Evolutionary conservation across 2,888 invertebrate genomes (phyloP).

Genomic region (Dryobota labecula): DNA sequence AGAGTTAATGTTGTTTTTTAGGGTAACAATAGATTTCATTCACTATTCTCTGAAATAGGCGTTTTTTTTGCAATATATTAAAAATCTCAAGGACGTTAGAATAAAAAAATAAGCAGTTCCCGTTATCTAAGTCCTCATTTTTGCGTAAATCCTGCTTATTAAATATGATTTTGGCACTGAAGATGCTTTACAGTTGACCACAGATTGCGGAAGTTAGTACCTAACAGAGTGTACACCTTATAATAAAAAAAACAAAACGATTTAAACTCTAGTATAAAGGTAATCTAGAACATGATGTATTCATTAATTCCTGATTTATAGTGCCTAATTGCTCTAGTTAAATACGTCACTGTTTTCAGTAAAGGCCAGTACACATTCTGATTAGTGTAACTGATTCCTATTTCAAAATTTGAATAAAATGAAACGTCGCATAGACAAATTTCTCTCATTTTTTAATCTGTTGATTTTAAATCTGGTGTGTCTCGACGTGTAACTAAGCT

Average conservation of each 20-base stretch:
- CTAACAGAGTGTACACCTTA: too few relatives aligned
- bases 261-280: background rate
- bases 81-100: background rate
- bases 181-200: background rate
- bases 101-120: background rate
- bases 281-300: background rate
- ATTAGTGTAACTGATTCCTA: background rate
- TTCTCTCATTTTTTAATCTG: background rate
- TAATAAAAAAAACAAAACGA: too few relatives aligned
- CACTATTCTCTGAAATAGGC: background rate
- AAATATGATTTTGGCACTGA: background rate
- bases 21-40: background rate
- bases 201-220: too few relatives aligned
- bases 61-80: background rate
- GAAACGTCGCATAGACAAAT: background rate
- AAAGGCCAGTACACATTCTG: background rate
- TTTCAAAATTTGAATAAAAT: constrained; percentile 15
- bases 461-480: background rate
- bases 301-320: background rate
- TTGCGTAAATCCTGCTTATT: background rate
- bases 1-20: background rate
- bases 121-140: background rate
- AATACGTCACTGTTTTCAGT: background rate
- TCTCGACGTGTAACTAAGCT: constrained; percentile 1
- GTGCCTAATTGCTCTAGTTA: background rate